These are phyloP conservation scores for Vanessa atalanta DNA, from an alignment of 1,140 invertebrate species.

Conservation along the genomic window DNA sequence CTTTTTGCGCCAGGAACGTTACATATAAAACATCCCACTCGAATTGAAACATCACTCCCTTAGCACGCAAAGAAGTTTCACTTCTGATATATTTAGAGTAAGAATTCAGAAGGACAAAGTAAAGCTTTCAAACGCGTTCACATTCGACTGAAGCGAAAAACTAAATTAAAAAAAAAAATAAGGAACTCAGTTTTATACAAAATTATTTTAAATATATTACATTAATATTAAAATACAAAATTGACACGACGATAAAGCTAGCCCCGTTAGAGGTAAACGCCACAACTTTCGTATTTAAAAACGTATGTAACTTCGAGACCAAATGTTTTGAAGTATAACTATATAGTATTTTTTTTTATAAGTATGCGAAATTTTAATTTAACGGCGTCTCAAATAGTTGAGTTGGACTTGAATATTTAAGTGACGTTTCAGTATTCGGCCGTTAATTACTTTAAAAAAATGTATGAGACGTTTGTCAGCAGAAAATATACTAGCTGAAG, in stretches of 20 bases:
- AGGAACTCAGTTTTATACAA: conserved; percentile 35
- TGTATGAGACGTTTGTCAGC: no score
- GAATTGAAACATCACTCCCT: no score
- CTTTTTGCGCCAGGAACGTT: not conserved
- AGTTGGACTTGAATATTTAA: no score
- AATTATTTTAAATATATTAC: conserved; percentile 30
- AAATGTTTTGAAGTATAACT: not conserved
- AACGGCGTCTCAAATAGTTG: no score
- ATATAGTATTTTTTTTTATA: no score
- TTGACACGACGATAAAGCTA: conserved; percentile 43
- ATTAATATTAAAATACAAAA: conserved; percentile 39
- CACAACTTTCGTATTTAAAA: conserved; percentile 19
- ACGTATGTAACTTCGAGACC: not conserved
- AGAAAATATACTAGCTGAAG: no score
- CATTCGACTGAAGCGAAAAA: conserved; percentile 10
- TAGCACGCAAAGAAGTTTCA: no score
- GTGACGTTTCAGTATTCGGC: no score
- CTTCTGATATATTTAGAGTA: no score
- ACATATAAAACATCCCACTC: not conserved
- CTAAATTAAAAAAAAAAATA: conserved; percentile 9
- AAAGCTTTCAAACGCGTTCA: conserved; percentile 1
- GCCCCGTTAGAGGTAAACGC: conserved; percentile 2
- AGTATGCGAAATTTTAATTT: no score
- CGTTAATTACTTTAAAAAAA: not conserved
- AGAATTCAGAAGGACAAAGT: not conserved